Evolutionary conservation across 2,113 vertebrate genomes (phyloP).

Genomic region (Columba janthina): DNA sequence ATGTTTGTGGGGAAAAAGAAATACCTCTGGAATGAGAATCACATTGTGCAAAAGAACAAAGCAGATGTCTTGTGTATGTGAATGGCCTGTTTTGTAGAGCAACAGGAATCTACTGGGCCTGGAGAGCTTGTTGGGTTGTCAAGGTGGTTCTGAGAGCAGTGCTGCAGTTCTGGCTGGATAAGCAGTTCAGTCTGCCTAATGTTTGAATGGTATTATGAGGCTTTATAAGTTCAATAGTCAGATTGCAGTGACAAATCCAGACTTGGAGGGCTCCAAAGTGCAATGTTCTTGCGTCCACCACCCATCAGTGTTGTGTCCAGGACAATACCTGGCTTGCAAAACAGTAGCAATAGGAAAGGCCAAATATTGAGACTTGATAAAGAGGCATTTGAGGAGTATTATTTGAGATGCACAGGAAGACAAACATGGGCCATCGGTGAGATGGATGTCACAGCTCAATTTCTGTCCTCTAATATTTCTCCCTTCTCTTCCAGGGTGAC

Average conservation of each 20-base stretch:
- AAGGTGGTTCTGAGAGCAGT: not conserved
- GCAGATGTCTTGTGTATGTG: not conserved
- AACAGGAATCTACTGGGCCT: not conserved
- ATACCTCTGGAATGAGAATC: not conserved
- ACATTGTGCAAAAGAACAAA: not conserved
- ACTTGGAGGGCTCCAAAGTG: not conserved
- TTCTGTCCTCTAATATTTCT: not conserved
- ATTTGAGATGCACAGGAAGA: not conserved
- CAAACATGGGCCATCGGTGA: not conserved
- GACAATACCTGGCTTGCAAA: not conserved
- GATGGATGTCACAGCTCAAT: not conserved
- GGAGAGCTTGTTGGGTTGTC: not conserved
- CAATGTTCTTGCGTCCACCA: not conserved
- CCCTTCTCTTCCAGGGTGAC: conserved; percentile 71
- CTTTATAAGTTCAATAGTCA: not conserved
- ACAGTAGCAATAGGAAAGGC: not conserved
- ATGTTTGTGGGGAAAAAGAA: not conserved
- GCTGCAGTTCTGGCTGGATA: not conserved
- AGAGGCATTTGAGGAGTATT: not conserved
- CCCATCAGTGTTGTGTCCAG: not conserved
- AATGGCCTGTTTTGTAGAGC: not conserved
- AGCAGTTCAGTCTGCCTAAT: not conserved
- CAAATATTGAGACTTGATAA: not conserved
- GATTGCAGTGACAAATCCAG: not conserved
- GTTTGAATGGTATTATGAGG: not conserved